These are phyloP conservation scores for Imbricaverruca yamaguchii DNA, from an alignment of 2,888 invertebrate species.

Conservation along the genomic window DNA sequence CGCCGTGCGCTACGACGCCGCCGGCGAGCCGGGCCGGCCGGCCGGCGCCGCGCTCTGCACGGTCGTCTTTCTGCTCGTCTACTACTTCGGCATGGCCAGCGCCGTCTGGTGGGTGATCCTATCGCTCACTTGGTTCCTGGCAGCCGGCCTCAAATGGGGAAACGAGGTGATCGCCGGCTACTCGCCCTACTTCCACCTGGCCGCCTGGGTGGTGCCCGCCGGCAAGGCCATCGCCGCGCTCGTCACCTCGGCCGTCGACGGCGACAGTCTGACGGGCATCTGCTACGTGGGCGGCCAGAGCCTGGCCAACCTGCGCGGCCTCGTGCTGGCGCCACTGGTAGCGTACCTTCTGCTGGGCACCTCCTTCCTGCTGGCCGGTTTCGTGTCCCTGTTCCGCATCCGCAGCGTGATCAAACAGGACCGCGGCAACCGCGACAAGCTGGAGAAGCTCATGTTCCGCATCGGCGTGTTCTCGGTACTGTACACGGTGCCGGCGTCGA, in stretches of 20 bases:
- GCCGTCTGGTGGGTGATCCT: conserved; percentile 93
- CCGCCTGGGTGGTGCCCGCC: conserved; percentile 91
- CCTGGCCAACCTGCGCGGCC: conserved; percentile 58
- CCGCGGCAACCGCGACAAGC: conserved; percentile 62
- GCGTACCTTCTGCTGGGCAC: conserved; percentile 84
- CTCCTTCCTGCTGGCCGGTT: conserved; percentile 82
- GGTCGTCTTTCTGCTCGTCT: conserved; percentile 86
- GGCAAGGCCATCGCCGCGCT: conserved; percentile 82
- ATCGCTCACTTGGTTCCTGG: conserved; percentile 97
- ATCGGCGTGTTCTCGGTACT: conserved; percentile 65
- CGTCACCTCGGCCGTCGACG: conserved; percentile 76
- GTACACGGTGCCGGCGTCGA: conserved; percentile 86
- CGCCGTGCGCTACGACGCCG: conserved; percentile 35
- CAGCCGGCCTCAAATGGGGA: conserved; percentile 97
- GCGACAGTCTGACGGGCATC: conserved; percentile 90
- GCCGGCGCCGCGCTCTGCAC: conserved; percentile 54
- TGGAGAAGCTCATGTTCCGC: conserved; percentile 82
- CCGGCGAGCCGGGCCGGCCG: neutral
- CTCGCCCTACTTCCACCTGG: conserved; percentile 91
- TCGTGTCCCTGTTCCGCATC: conserved; percentile 85
- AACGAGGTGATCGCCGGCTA: conserved; percentile 92
- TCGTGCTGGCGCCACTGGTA: conserved; percentile 62
- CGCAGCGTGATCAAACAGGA: conserved; percentile 86
- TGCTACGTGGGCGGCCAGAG: conserved; percentile 76
- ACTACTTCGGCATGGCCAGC: conserved; percentile 98